Conservation (phyloP, 2,113 vertebrate genomes). For the Mugil cephalus region DNA sequence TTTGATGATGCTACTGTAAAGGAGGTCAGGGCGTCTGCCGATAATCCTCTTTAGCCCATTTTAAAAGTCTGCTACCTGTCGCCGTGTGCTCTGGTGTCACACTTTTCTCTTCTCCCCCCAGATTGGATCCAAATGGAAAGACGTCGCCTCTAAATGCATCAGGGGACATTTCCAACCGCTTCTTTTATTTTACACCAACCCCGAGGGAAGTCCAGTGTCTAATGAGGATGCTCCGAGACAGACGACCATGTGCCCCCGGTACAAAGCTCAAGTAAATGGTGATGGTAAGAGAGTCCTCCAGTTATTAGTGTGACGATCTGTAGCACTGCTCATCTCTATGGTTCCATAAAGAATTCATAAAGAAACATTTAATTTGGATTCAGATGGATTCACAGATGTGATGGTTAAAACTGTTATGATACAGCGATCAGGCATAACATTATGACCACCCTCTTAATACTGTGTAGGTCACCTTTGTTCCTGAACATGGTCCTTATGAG, state of each 20-base stretch:
- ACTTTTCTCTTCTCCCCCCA: slow-evolving; percentile 54
- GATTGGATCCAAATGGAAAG: slow-evolving; percentile 98
- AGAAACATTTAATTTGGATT: too few species aligned
- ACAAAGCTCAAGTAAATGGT: slow-evolving; percentile 86
- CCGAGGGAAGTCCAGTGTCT: slow-evolving; percentile 92
- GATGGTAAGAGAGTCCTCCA: slow-evolving; percentile 84
- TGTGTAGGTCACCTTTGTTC: too few species aligned
- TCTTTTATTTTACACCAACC: slow-evolving; percentile 95
- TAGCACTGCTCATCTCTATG: too few species aligned
- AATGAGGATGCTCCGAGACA: slow-evolving; percentile 94
- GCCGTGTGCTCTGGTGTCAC: slow-evolving; percentile 2
- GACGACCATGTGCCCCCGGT: slow-evolving; percentile 91
- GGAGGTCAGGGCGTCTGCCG: slow-evolving; percentile 85
- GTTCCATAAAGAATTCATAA: too few species aligned
- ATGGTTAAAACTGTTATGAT: too few species aligned
- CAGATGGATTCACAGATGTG: too few species aligned
- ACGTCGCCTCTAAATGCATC: slow-evolving; percentile 95
- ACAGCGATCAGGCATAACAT: too few species aligned
- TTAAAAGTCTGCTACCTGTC: slow-evolving; percentile 15
- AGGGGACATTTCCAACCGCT: slow-evolving; percentile 96
- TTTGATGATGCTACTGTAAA: slow-evolving; percentile 99
- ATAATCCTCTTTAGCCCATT: slow-evolving; percentile 29
- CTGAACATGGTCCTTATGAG: too few species aligned
- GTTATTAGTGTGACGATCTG: background rate
- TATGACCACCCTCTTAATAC: too few species aligned